A percentile compares a stretch with the other conserved stretches of the same genome.
Conservation (phyloP, 2,797 vertebrate species). For the Phyllotis vaccarum region DNA sequence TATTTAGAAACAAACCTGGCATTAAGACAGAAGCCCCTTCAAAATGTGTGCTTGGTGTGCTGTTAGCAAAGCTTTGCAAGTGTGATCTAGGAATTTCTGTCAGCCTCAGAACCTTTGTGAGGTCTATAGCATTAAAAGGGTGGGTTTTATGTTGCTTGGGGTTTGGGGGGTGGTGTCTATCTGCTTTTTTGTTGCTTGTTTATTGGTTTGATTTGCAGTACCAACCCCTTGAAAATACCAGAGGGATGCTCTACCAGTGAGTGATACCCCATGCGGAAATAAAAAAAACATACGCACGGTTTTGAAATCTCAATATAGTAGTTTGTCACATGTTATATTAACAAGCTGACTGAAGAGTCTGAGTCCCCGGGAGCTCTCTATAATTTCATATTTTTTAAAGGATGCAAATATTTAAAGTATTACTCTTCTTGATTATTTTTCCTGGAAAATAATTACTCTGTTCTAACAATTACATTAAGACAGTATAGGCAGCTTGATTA, state of each 20-base stretch:
- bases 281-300: slow-evolving; percentile 19
- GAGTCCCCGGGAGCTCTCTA: not conserved
- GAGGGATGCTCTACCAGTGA: not conserved
- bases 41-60: not conserved
- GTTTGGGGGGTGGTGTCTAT: not conserved
- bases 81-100: not conserved
- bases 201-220: not conserved
- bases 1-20: not conserved
- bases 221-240: not conserved
- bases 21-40: not conserved
- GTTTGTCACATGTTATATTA: not conserved
- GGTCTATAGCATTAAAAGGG: not conserved
- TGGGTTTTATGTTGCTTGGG: not conserved
- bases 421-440: not conserved
- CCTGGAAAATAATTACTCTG: slow-evolving; percentile 1
- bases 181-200: not conserved
- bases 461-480: not conserved
- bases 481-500: not conserved
- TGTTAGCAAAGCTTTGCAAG: not conserved
- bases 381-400: not conserved
- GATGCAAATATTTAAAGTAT: not conserved
- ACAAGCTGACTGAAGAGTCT: not conserved
- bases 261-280: not conserved
- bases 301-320: not conserved
- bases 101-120: not conserved